Percentiles rank a stretch among this genome's conserved stretches.
Evolutionary conservation across 2,113 vertebrate species (phyloP).

Genomic region (Silurus meridionalis): DNA sequence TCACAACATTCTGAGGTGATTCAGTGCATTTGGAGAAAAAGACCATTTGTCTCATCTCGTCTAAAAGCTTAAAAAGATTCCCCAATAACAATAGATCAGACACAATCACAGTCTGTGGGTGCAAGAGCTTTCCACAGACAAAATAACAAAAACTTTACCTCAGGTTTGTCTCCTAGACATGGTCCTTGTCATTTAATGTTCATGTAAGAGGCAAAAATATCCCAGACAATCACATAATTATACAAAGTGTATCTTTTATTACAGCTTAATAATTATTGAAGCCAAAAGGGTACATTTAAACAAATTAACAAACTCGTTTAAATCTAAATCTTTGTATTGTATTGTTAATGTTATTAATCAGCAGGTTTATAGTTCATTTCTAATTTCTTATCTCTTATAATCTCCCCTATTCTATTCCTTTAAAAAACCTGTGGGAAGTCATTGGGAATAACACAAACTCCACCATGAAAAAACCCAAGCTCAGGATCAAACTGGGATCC

Average conservation of each 20-base stretch:
- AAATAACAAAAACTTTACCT: background rate
- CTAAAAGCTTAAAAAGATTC: background rate
- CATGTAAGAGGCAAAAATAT: background rate
- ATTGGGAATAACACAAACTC: too few relatives aligned
- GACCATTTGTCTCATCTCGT: slow-evolving; percentile 3
- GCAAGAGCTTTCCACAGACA: slow-evolving; percentile 24
- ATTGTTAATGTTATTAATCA: background rate
- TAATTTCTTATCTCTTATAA: too few relatives aligned
- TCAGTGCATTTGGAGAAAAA: slow-evolving; percentile 20
- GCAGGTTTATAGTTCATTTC: background rate
- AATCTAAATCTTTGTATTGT: background rate
- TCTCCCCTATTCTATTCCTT: background rate
- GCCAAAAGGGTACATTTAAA: background rate
- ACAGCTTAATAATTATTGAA: background rate
- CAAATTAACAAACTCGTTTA: background rate
- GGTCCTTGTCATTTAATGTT: background rate
- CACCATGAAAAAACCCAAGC: background rate
- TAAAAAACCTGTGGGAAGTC: background rate
- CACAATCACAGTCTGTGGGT: slow-evolving; percentile 22
- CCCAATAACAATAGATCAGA: slow-evolving; percentile 5
- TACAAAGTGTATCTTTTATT: background rate
- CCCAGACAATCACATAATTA: background rate
- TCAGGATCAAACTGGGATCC: background rate
- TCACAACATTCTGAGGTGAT: background rate
- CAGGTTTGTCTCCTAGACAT: background rate